A percentile compares a stretch with the other conserved stretches of the same genome.
phyloP scores from a whole-genome alignment of 35 echinoderm and acorn worm genomes.

The Lytechinus variegatus region DNA sequence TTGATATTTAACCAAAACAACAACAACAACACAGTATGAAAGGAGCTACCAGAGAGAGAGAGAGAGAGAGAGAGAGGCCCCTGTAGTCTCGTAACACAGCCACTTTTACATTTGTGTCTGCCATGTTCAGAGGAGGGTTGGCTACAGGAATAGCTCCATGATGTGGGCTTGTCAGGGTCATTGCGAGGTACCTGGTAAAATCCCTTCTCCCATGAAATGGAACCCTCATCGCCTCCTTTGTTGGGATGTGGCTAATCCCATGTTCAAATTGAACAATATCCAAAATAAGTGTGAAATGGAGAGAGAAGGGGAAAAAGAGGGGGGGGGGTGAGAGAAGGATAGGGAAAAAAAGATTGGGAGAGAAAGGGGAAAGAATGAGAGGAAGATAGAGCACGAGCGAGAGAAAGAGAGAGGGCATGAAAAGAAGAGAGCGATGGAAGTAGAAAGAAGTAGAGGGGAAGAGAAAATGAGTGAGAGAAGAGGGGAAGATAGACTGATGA shows the following conservation, averaged over 20 bases:
- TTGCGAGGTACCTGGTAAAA: background rate
- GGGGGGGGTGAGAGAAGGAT: background rate
- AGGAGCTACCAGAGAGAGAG: too few relatives aligned
- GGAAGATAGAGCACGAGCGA: background rate
- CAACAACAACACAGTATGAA: too few relatives aligned
- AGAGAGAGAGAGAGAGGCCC: too few relatives aligned
- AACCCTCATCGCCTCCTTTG: background rate
- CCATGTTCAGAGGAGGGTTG: background rate
- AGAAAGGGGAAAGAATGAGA: background rate
- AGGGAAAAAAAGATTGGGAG: background rate
- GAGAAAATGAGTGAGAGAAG: background rate
- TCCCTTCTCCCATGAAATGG: background rate
- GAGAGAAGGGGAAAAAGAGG: background rate
- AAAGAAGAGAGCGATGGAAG: background rate
- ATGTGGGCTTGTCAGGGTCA: background rate
- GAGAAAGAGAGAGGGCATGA: background rate
- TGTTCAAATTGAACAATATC: slow-evolving; percentile 14
- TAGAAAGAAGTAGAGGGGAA: background rate
- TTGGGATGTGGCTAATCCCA: background rate
- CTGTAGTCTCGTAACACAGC: too few relatives aligned
- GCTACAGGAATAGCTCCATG: too few relatives aligned
- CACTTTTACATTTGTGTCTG: background rate
- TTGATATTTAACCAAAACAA: too few relatives aligned
- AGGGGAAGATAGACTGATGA: too few relatives aligned
- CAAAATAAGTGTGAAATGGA: background rate